phyloP scores from a whole-genome alignment of 2,797 vertebrate species.

The Meriones psammophilus region DNA sequence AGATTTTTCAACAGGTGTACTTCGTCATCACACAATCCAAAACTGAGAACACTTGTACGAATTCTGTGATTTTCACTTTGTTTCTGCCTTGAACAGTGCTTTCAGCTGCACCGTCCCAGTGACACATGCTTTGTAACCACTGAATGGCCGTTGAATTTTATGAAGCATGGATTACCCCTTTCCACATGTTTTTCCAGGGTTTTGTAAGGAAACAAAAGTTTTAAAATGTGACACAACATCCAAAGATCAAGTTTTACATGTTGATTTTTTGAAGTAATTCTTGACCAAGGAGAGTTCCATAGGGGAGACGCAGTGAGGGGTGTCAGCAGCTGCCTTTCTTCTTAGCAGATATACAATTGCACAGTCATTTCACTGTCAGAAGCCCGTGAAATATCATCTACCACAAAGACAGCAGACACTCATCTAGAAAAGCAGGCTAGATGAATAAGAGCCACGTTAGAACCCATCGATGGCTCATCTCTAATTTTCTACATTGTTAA shows the following conservation, averaged over 20 bases:
- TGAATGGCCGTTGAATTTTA: conserved; percentile 32
- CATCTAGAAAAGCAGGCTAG: conserved; percentile 51
- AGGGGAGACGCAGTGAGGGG: neutral
- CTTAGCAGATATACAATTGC: conserved; percentile 32
- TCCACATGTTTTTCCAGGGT: conserved; percentile 45
- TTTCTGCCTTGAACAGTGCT: conserved; percentile 30
- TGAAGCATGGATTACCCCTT: neutral
- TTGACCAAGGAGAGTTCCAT: neutral
- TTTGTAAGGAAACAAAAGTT: conserved; percentile 38
- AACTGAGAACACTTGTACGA: conserved; percentile 55
- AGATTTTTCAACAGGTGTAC: conserved; percentile 75
- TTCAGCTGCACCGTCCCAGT: conserved; percentile 28
- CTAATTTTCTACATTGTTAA: conserved; percentile 20
- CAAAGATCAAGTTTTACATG: conserved; percentile 28
- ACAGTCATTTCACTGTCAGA: neutral
- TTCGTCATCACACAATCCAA: conserved; percentile 66
- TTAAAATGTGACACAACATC: conserved; percentile 52
- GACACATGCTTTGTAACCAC: conserved; percentile 10
- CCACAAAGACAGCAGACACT: conserved; percentile 32
- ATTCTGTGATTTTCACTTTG: conserved; percentile 19
- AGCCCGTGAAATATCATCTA: conserved; percentile 1
- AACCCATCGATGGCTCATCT: neutral
- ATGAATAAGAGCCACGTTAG: neutral
- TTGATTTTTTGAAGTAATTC: conserved; percentile 22
- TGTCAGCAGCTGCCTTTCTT: neutral